Conservation (phyloP, 1,140 invertebrate species). For the Drosophila bipectinata region DNA sequence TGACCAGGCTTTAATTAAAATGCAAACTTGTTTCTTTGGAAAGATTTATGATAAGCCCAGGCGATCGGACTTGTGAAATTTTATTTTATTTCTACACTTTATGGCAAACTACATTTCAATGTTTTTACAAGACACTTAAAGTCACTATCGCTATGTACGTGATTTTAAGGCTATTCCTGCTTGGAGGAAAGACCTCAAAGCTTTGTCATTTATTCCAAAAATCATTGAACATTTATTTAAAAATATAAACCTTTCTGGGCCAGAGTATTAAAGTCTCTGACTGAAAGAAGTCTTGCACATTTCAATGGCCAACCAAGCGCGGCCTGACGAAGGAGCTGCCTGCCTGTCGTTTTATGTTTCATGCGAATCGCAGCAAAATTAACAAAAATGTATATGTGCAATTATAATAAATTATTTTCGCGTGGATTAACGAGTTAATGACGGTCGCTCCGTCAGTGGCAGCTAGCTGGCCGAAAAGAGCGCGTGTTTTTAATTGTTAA, state of each 20-base stretch:
- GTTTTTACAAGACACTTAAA: slow-evolving; percentile 25
- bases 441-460: slow-evolving; percentile 52
- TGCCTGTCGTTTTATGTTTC: slow-evolving; percentile 55
- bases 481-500: slow-evolving; percentile 81
- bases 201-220: no score
- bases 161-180: not conserved
- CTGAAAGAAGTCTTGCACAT: slow-evolving; percentile 21
- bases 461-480: slow-evolving; percentile 48
- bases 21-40: slow-evolving; percentile 19
- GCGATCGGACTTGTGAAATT: slow-evolving; percentile 20
- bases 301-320: slow-evolving; percentile 62
- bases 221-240: no score
- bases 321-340: slow-evolving; percentile 17
- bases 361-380: slow-evolving; percentile 61
- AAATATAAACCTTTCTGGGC: not conserved
- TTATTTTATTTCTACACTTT: slow-evolving; percentile 5
- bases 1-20: not conserved
- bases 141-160: slow-evolving; percentile 10
- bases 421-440: slow-evolving; percentile 80
- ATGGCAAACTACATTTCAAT: slow-evolving; percentile 29
- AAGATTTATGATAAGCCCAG: slow-evolving; percentile 28
- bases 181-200: not conserved
- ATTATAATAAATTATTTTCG: slow-evolving; percentile 82
- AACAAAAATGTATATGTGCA: slow-evolving; percentile 63
- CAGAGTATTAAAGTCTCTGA: slow-evolving; percentile 2